These are phyloP conservation scores for Luehdorfia chinensis DNA, from an alignment of 1,140 invertebrate genomes.

Conservation along the genomic window DNA sequence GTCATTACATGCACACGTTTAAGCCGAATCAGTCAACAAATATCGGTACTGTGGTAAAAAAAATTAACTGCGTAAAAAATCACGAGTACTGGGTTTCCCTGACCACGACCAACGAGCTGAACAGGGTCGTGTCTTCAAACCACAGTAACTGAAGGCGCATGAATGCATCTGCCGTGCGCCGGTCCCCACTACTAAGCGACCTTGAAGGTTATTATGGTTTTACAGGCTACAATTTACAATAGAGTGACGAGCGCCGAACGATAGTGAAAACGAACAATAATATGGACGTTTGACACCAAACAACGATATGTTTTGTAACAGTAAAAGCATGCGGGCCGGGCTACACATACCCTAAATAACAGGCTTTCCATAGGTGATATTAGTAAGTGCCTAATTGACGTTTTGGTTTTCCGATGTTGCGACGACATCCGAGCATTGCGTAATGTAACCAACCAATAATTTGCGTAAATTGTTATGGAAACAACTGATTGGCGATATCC, in stretches of 20 bases:
- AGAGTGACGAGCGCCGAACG: conserved; percentile 59
- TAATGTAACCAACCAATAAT: conserved; percentile 30
- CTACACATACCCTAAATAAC: conserved; percentile 29
- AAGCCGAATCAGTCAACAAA: no score
- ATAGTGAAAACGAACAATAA: conserved; percentile 63
- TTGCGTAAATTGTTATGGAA: conserved; percentile 34
- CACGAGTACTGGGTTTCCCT: no score
- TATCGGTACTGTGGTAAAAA: no score
- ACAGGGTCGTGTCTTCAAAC: conserved; percentile 16
- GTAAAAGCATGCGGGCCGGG: conserved; percentile 31
- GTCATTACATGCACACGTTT: not conserved
- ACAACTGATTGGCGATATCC: conserved; percentile 16
- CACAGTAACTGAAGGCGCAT: conserved; percentile 51
- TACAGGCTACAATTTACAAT: conserved; percentile 70
- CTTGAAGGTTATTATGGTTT: conserved; percentile 71
- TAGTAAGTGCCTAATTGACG: conserved; percentile 23
- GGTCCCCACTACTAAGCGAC: conserved; percentile 52
- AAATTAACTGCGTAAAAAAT: no score
- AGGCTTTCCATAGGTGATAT: conserved; percentile 17
- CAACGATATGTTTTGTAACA: conserved; percentile 45
- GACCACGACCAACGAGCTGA: no score
- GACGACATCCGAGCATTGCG: conserved; percentile 31
- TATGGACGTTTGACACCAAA: conserved; percentile 40
- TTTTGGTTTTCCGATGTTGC: conserved; percentile 32
- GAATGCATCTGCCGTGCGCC: conserved; percentile 47